Evolutionary conservation across 2,113 vertebrate genomes (phyloP), one percentile per base, ranked within the genome.

Genomic region (Apodemus sylvaticus): DNA sequence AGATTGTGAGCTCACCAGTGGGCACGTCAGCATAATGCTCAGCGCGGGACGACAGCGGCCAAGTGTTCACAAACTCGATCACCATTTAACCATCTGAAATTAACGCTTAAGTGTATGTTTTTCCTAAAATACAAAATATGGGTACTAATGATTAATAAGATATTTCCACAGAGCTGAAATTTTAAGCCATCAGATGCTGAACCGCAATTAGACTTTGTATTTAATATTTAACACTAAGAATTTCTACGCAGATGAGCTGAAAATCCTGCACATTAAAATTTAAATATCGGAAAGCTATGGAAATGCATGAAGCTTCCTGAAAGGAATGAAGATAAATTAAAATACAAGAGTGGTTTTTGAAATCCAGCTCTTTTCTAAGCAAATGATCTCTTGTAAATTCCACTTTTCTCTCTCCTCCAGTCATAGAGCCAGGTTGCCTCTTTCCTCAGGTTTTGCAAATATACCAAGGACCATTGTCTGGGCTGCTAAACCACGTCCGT

Each of bases 401-500:
- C 22, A 94, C 93, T 96, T 95, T 77, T 77, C 83, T 94, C 76
- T 92, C 94, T 79, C 42, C 36, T 81, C 0, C 2, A 94, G 73
- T 89, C 86, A 19, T 62, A 74, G 20, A 94, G 92, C 55, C 77
- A 91, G 95, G 90, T 16, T 86, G 88, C 53, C 55, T 96, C 60
- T 45, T 90, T 90, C 51, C 7, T 29, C 48, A 9, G 90, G 94
- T 51, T 92, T 92, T 94, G 88, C 89, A 97, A 94, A 94, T 78
- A 83, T 12, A 96, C 86, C 86, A 94, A 93, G 92, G 82, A 82
- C 94, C 89, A 73, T 96, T 95, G 93, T 97, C 51, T 0, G 17
- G 70, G 91, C 48, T 91, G n/a, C 88, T 77, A 88, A 95, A 97
- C 96, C 97, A 95, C 94, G 89, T 51, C 93, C 0, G 4, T 42